Conservation (phyloP, 2,113 vertebrate species). For the Fukomys damarensis region DNA sequence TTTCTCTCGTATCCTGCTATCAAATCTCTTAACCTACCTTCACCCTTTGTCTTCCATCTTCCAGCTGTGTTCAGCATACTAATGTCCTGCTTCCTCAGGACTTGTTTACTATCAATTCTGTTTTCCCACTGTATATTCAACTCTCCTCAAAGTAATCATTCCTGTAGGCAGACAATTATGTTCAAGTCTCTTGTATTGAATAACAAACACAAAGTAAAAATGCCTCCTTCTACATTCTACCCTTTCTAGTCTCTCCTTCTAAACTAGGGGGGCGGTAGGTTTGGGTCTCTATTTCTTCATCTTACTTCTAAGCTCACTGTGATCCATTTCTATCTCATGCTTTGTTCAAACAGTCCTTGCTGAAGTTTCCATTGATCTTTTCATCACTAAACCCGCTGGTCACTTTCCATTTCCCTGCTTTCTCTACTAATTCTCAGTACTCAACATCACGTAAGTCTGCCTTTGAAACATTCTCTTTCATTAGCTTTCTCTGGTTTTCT, state of each 20-base stretch:
- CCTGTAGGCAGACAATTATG: background rate
- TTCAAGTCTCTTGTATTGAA: background rate
- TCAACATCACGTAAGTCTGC: background rate
- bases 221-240: background rate
- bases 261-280: background rate
- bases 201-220: slow-evolving; percentile 24
- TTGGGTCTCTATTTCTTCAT: slow-evolving; percentile 4
- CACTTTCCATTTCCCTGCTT: background rate
- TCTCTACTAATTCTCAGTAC: background rate
- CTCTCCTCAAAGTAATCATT: background rate
- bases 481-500: background rate
- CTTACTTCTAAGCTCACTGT: background rate
- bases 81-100: background rate
- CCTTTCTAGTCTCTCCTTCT: background rate
- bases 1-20: background rate
- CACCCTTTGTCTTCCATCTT: background rate
- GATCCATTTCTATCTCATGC: background rate
- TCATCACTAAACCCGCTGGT: background rate
- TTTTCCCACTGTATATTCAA: background rate
- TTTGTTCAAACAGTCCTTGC: background rate
- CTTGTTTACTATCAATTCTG: background rate
- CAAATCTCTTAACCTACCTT: background rate
- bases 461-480: background rate
- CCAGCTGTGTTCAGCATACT: background rate
- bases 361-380: background rate